Percentiles rank a stretch among this genome's conserved stretches.
Conservation (phyloP, 2,113 vertebrate genomes). For the Lampris megalopsis region DNA sequence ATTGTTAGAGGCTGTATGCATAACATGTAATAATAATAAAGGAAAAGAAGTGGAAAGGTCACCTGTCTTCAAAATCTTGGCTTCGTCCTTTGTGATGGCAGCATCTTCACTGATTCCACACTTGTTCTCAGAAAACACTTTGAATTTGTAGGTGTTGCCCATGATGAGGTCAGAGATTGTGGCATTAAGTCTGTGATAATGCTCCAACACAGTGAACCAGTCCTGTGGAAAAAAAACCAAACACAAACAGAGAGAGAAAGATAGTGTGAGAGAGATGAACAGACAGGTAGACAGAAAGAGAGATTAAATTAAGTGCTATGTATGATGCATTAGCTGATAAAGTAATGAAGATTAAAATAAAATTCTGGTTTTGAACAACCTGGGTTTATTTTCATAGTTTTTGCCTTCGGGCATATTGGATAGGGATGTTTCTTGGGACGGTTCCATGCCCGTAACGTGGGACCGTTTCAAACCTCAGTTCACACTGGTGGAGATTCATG, state of each 20-base stretch:
- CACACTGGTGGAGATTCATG: too few relatives aligned
- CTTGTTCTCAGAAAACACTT: conserved; percentile 91
- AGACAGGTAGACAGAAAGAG: neutral
- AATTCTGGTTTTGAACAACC: too few relatives aligned
- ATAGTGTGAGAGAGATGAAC: neutral
- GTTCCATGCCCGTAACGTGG: too few relatives aligned
- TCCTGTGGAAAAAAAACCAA: conserved; percentile 79
- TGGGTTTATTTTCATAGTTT: too few relatives aligned
- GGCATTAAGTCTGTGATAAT: conserved; percentile 90
- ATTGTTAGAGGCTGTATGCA: too few relatives aligned
- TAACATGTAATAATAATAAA: neutral
- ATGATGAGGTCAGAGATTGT: conserved; percentile 96
- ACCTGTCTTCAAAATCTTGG: conserved; percentile 91
- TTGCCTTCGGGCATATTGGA: too few relatives aligned
- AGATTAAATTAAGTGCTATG: too few relatives aligned
- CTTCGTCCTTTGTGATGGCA: conserved; percentile 76
- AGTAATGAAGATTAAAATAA: neutral
- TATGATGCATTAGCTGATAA: neutral
- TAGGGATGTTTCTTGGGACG: too few relatives aligned
- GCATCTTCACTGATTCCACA: conserved; percentile 84
- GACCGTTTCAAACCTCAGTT: too few relatives aligned
- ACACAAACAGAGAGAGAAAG: conserved; percentile 19
- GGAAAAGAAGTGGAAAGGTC: neutral
- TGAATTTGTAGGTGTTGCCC: conserved; percentile 94
- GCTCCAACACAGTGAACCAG: conserved; percentile 95